Evolutionary conservation across 2,113 vertebrate genomes (phyloP), one percentile per base, ranked within the genome.

Genomic region (Lepus europaeus): DNA sequence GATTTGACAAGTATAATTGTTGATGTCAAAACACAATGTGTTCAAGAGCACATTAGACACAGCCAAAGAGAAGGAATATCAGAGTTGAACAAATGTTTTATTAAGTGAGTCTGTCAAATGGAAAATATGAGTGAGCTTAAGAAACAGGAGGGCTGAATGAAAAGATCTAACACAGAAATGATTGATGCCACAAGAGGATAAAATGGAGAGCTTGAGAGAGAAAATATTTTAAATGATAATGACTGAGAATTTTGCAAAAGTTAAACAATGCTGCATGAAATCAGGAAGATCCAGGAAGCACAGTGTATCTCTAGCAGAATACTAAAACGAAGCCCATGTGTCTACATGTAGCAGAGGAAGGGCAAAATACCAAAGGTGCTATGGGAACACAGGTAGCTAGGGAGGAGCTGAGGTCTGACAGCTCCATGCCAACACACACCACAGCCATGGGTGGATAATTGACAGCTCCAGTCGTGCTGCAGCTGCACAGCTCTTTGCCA

Each of bases 171-270:
- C 0, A 9, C 87, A 29, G 31, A 11, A 72, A 31, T 85, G n/a
- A 36, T 8, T 90, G 11, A 25, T 69, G 20, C 89, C n/a, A 89
- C 9, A 39, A 68, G 23, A 56, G 31, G 25, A 29, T 1, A 61
- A 89, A 81, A 84, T 63, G 29, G 19, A 87, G 49, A 59, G 53
- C 12, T 61, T 23, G 74, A 14, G 19, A 85, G 13, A 84, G 11
- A 27, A 90, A 89, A 89, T 73, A 33, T n/a, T 86, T 97, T 53
- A 49, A 81, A 39, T 79, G 74, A 73, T 59, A 84, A 53, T 77
- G 49, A 63, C 53, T 78, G 29, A n/a, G 45, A 70, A 81, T 53
- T 76, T 77, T 80, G 23, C 49, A 63, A 74, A 70, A 23, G 39
- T 92, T 83, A 69, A 79, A 72, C 64, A 49, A 20, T 22, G 36